Conservation (phyloP, 92 coral and sea anemone genomes). For the Chrysogorgia sp. region DNA sequence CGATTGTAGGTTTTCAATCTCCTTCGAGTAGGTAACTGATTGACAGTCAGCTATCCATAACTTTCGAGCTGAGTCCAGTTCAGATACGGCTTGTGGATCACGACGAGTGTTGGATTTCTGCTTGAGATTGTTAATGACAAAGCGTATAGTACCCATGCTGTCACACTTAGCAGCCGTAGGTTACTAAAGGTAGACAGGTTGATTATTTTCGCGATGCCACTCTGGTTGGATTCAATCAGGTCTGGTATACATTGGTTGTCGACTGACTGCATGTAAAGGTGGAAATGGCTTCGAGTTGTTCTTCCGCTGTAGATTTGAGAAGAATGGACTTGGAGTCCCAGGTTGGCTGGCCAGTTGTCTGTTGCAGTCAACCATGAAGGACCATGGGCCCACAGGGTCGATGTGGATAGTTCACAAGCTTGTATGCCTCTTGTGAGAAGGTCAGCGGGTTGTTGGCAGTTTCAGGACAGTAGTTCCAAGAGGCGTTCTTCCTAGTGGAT, state of each 20-base stretch:
- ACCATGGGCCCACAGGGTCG: neutral
- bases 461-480: constrained; percentile 17
- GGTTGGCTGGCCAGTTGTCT: neutral
- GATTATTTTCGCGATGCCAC: neutral
- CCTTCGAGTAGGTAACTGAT: neutral
- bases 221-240: neutral
- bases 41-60: no score
- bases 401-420: neutral
- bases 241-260: no score
- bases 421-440: neutral
- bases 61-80: no score
- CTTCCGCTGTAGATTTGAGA: neutral
- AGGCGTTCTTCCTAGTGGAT: neutral
- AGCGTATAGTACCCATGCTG: constrained; percentile 39
- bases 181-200: neutral
- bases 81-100: no score
- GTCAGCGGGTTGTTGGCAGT: constrained; percentile 5
- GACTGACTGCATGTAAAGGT: no score
- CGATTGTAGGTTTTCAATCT: neutral
- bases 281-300: neutral
- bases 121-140: no score
- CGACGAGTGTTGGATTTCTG: no score
- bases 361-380: neutral
- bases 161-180: constrained; percentile 1
- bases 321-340: neutral